phyloP scores from a whole-genome alignment of 2,113 vertebrate species.

The Plecotus auritus region DNA sequence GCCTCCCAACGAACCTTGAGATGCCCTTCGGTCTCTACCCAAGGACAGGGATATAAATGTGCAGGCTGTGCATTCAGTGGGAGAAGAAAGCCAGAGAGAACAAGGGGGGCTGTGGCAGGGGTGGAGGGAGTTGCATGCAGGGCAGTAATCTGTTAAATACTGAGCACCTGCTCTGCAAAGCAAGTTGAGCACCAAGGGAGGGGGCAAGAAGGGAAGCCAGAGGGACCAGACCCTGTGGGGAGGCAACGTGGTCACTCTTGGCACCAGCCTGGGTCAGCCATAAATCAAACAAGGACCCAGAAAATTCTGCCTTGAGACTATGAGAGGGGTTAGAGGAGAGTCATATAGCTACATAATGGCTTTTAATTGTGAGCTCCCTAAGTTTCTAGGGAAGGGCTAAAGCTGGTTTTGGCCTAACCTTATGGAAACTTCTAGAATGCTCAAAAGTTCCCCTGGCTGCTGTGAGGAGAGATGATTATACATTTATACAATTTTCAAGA shows the following conservation, averaged over 20 bases:
- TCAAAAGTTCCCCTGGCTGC: neutral
- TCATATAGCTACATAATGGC: accelerated
- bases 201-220: neutral
- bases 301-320: neutral
- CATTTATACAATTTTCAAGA: neutral
- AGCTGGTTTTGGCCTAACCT: neutral
- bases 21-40: neutral
- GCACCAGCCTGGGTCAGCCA: neutral
- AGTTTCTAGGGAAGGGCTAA: neutral
- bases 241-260: neutral
- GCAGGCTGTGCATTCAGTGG: neutral
- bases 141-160: too few species aligned
- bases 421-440: neutral
- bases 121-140: accelerated
- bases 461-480: neutral
- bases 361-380: neutral
- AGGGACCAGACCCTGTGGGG: neutral
- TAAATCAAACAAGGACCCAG: neutral
- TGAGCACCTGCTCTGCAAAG: neutral
- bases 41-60: neutral
- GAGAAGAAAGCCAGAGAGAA: neutral
- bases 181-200: too few species aligned
- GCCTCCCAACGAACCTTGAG: neutral
- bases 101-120: too few species aligned
- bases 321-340: neutral